Base-by-base conservation (phyloP, 1,140 invertebrate genomes). In the Drosophila navojoa region DNA sequence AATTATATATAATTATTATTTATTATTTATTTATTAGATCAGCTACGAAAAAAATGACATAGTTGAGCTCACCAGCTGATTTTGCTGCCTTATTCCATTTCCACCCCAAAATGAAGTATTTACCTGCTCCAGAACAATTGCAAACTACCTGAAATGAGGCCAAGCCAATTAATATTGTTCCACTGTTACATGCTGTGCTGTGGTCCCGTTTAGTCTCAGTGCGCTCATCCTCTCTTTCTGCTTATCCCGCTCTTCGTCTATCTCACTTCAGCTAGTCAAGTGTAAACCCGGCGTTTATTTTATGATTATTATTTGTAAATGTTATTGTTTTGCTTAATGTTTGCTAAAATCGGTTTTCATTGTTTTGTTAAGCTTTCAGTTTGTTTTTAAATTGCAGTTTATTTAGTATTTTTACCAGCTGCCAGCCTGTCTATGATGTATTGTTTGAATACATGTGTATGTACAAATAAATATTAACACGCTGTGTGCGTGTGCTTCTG, bases 241-340 rank as follows among this genome's bases (percentile, higher is more conserved):
- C 16, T 63, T 71, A 38, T 68, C 66, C 44, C 27, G 45, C 54
- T 47, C 27, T 47, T 29, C 15, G 32, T 47, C 47, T 59, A 16
- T 50, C 64, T 64, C 57, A 45, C 67, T 76, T 5, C 32, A 55
- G 58, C 70, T 22, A 53, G 44, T 59, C 60, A 62, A 63, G 25
- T 74, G 73, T 54, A 61, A 44, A 82, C 66, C 79, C 79, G 79
- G 79, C 80, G 22, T 76, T 79, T 73, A 63, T 73, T 35, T 66
- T 32, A 35, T 38, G 3, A 11, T 45, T 45, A 49, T 55, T 61
- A 19, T 63, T 63, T 22, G 25, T 11, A 64, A 54, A 50, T 32
- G 62, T 58, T 81, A 66, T 55, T 74, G 57, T 78, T 81, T 82
- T 74, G 70, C 13, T 71, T 82, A 60, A 62, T 78, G 59, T 71